phyloP scores from a whole-genome alignment of 2,888 invertebrate genomes.

The Mactromeris polynyma region DNA sequence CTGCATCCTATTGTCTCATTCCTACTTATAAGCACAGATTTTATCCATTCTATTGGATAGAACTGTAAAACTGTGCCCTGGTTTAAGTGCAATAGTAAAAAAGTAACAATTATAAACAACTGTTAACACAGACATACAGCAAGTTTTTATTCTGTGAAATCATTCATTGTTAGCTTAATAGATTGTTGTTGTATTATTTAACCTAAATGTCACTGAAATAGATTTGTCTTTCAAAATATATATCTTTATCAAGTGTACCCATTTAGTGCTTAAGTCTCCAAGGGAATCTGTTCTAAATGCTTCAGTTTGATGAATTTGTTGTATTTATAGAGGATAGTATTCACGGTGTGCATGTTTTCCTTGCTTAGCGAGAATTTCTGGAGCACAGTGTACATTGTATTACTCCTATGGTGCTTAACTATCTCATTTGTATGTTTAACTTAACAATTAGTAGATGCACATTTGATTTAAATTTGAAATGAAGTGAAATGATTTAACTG shows the following conservation, averaged over 20 bases:
- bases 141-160: background rate
- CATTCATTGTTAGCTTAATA: conserved; percentile 9
- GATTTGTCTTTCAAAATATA: conserved; percentile 7
- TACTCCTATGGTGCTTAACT: conserved; percentile 5
- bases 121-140: background rate
- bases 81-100: background rate
- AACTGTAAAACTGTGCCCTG: background rate
- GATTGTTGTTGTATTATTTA: conserved; percentile 10
- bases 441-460: background rate
- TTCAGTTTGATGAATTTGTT: background rate
- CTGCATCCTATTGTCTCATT: too few species aligned
- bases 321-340: background rate
- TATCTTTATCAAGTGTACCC: background rate
- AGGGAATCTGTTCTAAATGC: background rate
- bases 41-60: background rate
- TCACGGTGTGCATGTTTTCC: background rate
- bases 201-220: conserved; percentile 1
- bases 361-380: background rate
- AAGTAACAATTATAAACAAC: background rate
- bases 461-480: background rate
- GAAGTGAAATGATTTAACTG: background rate
- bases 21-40: background rate
- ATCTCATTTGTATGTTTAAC: background rate
- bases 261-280: background rate
- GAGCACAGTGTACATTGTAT: background rate